Evolutionary conservation across 1,140 invertebrate species (phyloP).

Genomic region (Idris sp.): DNA sequence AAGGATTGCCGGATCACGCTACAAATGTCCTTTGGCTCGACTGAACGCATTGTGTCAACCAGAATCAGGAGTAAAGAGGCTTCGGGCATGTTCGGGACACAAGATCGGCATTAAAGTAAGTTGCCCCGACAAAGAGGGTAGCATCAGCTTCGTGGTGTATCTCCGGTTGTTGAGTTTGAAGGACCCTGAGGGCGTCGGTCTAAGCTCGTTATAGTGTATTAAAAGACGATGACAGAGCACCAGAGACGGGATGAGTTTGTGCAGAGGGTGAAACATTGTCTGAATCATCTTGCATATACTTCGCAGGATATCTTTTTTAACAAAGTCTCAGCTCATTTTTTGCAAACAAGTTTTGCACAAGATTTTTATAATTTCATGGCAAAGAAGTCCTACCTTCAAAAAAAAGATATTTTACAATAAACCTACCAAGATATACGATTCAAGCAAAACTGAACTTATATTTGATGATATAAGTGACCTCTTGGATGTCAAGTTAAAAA

Average conservation of each 20-base stretch:
- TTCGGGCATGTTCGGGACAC: constrained; percentile 32
- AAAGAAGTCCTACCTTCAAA: too few species aligned
- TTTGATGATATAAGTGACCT: too few species aligned
- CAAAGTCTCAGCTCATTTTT: too few species aligned
- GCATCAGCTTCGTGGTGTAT: constrained; percentile 45
- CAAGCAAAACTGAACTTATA: too few species aligned
- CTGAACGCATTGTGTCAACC: constrained; percentile 33
- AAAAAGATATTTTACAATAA: too few species aligned
- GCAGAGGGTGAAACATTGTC: too few species aligned
- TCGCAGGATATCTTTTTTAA: too few species aligned
- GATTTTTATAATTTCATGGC: too few species aligned
- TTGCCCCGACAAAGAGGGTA: constrained; percentile 36
- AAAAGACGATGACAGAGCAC: constrained; percentile 40
- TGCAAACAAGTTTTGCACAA: too few species aligned
- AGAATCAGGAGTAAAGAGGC: constrained; percentile 39
- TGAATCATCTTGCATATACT: too few species aligned
- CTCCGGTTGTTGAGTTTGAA: constrained; percentile 31
- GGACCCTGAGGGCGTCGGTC: constrained; percentile 30
- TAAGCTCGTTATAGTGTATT: constrained; percentile 60
- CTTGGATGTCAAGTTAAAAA: too few species aligned
- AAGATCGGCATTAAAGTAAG: constrained; percentile 58
- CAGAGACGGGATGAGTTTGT: constrained; percentile 49
- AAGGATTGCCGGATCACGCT: constrained; percentile 17
- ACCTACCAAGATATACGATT: too few species aligned
- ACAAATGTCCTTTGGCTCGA: constrained; percentile 23